A percentile compares a stretch with the other conserved stretches of the same genome.
Conservation (phyloP, 2,888 invertebrate species). For the Drosophila algonquin region DNA sequence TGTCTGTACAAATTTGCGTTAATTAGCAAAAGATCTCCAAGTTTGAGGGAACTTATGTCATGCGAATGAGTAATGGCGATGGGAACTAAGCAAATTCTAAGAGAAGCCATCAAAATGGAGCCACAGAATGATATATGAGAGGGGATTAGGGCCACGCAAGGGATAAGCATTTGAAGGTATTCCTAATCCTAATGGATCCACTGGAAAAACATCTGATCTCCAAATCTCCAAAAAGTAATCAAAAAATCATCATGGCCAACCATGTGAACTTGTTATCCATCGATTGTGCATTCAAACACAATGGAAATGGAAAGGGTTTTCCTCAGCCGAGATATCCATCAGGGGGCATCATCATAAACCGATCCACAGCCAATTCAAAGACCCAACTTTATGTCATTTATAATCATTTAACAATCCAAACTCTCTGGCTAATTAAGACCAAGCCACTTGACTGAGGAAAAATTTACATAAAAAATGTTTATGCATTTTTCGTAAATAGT, state of each 20-base stretch:
- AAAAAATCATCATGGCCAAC: not conserved
- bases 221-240: not conserved
- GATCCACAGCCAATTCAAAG: constrained; percentile 33
- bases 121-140: not conserved
- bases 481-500: constrained; percentile 42
- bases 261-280: not conserved
- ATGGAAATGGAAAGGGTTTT: constrained; percentile 17
- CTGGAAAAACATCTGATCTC: not conserved
- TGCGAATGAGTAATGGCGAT: not conserved
- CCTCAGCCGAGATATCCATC: constrained; percentile 34
- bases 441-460: constrained; percentile 22
- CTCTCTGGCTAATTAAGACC: constrained; percentile 54
- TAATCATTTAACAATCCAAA: constrained; percentile 44
- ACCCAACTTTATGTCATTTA: constrained; percentile 51
- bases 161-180: not conserved
- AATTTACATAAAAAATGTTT: constrained; percentile 60
- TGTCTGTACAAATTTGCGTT: constrained; percentile 35
- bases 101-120: not conserved
- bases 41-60: constrained; percentile 12
- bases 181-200: not conserved
- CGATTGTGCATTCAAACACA: not conserved
- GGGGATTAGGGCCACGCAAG: not conserved
- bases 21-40: constrained; percentile 49
- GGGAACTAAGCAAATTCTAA: not conserved
- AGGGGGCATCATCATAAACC: constrained; percentile 17